Conservation (phyloP, 2,888 invertebrate species). For the Notodonta ziczac region DNA sequence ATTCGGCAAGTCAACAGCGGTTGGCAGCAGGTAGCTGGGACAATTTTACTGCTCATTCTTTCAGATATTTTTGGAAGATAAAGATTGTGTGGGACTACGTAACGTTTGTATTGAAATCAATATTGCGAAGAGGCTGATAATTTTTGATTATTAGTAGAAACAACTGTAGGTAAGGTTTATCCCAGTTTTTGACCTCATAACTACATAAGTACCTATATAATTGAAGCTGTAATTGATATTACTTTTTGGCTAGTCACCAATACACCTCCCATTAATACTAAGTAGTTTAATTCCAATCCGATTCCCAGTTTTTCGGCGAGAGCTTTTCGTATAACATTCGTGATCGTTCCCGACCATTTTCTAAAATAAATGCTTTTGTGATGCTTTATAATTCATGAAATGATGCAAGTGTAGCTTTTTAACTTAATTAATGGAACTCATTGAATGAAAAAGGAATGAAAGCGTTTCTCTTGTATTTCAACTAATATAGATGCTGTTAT, state of each 20-base stretch:
- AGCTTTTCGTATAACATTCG: conserved; percentile 11
- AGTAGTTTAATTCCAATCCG: conserved; percentile 6
- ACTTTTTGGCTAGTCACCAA: conserved; percentile 31
- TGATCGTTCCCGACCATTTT: conserved; percentile 17
- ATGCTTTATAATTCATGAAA: conserved; percentile 14
- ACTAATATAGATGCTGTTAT: no score
- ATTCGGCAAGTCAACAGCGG: conserved; percentile 65
- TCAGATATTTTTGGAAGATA: conserved; percentile 58
- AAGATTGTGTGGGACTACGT: conserved; percentile 15
- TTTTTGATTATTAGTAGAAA: neutral
- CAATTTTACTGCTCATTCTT: conserved; percentile 54
- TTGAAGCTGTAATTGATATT: conserved; percentile 14
- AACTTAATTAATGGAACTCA: no score
- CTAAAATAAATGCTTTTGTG: conserved; percentile 35
- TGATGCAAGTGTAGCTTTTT: neutral
- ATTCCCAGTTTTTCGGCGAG: conserved; percentile 5
- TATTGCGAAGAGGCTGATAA: conserved; percentile 1
- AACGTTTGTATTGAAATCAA: conserved; percentile 5
- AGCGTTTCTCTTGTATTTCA: no score
- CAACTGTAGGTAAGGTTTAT: neutral
- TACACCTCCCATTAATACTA: conserved; percentile 20
- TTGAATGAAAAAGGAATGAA: no score
- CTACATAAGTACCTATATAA: neutral
- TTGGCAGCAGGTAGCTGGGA: conserved; percentile 65
- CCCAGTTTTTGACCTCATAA: neutral